Evolutionary conservation across 2,797 vertebrate genomes (phyloP).

Genomic region (Danio tinwini): DNA sequence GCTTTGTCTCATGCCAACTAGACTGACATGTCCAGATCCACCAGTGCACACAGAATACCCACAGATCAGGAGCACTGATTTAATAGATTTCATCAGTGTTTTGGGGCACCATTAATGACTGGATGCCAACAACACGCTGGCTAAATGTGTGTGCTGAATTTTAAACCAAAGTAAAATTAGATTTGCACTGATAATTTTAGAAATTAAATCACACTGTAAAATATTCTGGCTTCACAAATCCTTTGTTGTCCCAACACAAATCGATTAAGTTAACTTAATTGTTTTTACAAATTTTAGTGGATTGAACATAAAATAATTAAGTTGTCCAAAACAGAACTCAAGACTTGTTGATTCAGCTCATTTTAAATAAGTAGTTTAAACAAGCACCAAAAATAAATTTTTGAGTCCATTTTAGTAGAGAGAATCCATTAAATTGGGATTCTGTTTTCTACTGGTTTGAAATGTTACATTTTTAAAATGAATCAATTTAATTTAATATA

Average conservation of each 20-base stretch:
- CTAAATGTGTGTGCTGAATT: constrained; percentile 17
- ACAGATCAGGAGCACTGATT: constrained; percentile 39
- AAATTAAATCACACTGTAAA: constrained; percentile 2
- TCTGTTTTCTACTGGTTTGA: neutral
- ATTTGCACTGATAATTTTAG: constrained; percentile 18
- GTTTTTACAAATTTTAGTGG: too few species aligned
- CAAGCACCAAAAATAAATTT: too few species aligned
- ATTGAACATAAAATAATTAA: too few species aligned
- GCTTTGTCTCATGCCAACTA: constrained; percentile 50
- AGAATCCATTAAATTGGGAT: too few species aligned
- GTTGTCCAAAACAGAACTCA: too few species aligned
- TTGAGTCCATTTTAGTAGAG: too few species aligned
- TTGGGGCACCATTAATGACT: constrained; percentile 19
- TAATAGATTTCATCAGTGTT: constrained; percentile 47
- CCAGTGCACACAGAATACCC: constrained; percentile 35
- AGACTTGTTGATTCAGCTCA: too few species aligned
- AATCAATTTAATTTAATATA: too few species aligned
- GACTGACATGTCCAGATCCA: constrained; percentile 43
- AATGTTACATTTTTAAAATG: neutral
- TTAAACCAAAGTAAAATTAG: constrained; percentile 5
- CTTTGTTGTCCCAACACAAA: too few species aligned
- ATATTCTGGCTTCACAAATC: too few species aligned
- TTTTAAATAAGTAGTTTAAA: too few species aligned
- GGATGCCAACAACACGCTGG: constrained; percentile 10
- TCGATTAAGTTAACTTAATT: too few species aligned